Base-by-base conservation (phyloP, 2,888 invertebrate genomes). In the Myopa tessellatipennis region DNA sequence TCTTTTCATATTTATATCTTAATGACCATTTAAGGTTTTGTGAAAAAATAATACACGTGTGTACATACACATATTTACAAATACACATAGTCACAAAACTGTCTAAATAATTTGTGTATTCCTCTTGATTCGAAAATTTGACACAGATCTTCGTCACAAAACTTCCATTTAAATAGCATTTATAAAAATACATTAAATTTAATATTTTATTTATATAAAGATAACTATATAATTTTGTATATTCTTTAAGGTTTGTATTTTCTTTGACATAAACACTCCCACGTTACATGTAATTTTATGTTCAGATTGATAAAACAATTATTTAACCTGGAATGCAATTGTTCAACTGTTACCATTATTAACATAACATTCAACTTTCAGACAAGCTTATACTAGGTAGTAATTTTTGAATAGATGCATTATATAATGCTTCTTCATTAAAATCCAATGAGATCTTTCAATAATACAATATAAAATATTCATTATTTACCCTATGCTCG, bases 401-500 rank as follows among this genome's bases (percentile, higher is more conserved):
- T 10, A 0, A n/a, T 8, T 14, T n/a, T 4, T 55, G 16, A 55
- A 14, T 4, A 6, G 16, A 55, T 55, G n/a, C 55, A n/a, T 55
- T n/a, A 36, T 36, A 40, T 40, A n/a, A 40, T 40, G 67, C 26
- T 65, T 26, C 16, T 14, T 14, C 36, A 40, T 67, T n/a, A 10
- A 40, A 67, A 67, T 45, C 65, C 40, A 40, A 36, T 67, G 67
- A 67, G 67, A 67, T 67, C 67, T 67, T 67, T 40, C n/a, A 38
- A 40, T n/a, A 67, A 67, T 63, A 36, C 36, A 36, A 26, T 14
- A 26, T 26, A 26, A 36, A 63, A 36, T 63, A 14, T 63, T 63
- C 14, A 14, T 36, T 36, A 14, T 63, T 61, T 61, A 10, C 14
- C 7, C 36, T 12, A 67, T 67, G 36, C 18, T 40, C 40, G 40